Base-by-base conservation (phyloP, 2,888 invertebrate species). In the Zygogramma bicolorata region DNA sequence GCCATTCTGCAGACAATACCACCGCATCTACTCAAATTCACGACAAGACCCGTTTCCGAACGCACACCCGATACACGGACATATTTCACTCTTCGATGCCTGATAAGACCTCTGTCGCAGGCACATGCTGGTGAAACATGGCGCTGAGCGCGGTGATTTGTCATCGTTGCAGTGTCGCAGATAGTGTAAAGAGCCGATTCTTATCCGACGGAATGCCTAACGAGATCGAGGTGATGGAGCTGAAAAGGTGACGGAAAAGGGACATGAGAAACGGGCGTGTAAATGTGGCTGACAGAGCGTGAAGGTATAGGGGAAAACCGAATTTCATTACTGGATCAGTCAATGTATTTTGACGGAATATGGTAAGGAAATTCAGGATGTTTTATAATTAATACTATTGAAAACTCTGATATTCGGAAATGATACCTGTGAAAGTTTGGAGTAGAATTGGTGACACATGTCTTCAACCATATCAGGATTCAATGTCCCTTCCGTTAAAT, bases 61-160 rank as follows among this genome's bases (percentile, higher is more conserved):
- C 0, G 22, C 13, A 22, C 42, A 42, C 42, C 27, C 62, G 40
- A 42, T 68, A 70, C 53, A 61, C 34, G 46, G 40, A 77, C 76
- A 75, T 79, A 75, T 75, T 74, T 74, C 78, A 77, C 70, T 71
- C 65, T 70, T 75, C 77, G 75, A 20, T 77, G 76, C 75, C 76
- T 75, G 79, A 80, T 77, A 77, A 73, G 70, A 74, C 73, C 73
- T 70, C 70, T 76, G 80, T 79, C 79, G 75, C 76, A 68, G 74
- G 67, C 78, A 78, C 76, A 77, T 75, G 77, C 62, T 71, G 53
- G 46, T 49, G 67, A 67, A 58, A 71, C 61, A 71, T 71, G 71
- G 61, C 58, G 58, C 42, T 46, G 62, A 40, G 31, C 34, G 20
- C 42, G 34, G 22, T 58, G 61, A 71, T 71, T 71, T 67, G 71